Percentiles rank a stretch among this genome's conserved stretches.
Evolutionary conservation across 2,797 vertebrate genomes (phyloP).

Genomic region (Coranthus polyacanthus): DNA sequence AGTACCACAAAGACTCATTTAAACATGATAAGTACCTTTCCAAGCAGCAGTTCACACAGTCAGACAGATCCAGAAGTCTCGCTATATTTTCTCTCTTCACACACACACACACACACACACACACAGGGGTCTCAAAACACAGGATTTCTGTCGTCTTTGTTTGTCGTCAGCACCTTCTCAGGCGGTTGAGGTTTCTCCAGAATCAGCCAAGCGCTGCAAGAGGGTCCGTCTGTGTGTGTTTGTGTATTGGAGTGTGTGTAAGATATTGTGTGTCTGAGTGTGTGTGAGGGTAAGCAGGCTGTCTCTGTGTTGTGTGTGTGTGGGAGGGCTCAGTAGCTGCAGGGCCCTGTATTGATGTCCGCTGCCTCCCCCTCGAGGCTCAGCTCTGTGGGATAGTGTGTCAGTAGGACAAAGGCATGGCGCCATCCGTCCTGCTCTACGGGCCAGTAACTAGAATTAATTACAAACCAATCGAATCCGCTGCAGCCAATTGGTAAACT

Average conservation of each 20-base stretch:
- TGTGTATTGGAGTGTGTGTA: conserved; percentile 57
- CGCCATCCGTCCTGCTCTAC: conserved; percentile 92
- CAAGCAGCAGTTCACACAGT: conserved; percentile 1
- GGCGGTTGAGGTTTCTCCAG: conserved; percentile 81
- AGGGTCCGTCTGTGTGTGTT: conserved; percentile 68
- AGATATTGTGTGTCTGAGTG: conserved; percentile 68
- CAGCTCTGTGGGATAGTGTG: conserved; percentile 88
- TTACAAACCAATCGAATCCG: conserved; percentile 95
- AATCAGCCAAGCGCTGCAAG: conserved; percentile 73
- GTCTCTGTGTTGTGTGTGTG: conserved; percentile 43
- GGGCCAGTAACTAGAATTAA: conserved; percentile 93
- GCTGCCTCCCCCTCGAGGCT: conserved; percentile 78
- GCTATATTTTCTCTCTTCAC: not conserved
- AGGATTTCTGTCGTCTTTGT: conserved; percentile 81
- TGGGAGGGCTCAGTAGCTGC: conserved; percentile 76
- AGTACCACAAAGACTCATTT: not conserved
- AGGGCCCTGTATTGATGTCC: conserved; percentile 84
- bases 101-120: no score
- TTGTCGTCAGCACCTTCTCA: conserved; percentile 85
- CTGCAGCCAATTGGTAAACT: conserved; percentile 95
- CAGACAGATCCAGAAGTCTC: not conserved
- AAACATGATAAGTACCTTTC: conserved; percentile 19
- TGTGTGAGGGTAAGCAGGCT: conserved; percentile 31
- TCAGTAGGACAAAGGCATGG: conserved; percentile 94
- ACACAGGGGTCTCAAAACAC: conserved; percentile 76